A percentile compares a stretch with the other conserved stretches of the same genome.
Conservation (phyloP, 2,113 vertebrate genomes). For the Odontophorus gujanensis region DNA sequence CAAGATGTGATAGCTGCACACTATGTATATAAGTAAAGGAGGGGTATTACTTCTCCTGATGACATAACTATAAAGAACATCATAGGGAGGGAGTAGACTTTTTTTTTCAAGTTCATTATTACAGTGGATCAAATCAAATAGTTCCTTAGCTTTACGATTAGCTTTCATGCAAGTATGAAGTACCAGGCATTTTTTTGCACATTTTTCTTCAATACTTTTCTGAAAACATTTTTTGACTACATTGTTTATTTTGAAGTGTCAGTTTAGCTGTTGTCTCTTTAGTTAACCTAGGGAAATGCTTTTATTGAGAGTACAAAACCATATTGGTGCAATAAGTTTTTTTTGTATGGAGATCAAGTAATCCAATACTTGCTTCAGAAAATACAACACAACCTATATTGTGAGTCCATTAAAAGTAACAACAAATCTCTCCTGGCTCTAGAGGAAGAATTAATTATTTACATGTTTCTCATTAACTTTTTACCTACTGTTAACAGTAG, state of each 20-base stretch:
- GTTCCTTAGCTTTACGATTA: not conserved
- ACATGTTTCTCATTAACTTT: constrained; percentile 70
- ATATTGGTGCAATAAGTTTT: constrained; percentile 17
- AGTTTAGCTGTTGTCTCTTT: not conserved
- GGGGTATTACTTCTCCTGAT: not conserved
- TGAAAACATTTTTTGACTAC: not conserved
- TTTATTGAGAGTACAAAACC: not conserved
- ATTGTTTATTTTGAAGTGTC: not conserved
- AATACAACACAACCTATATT: not conserved
- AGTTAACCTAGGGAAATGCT: not conserved
- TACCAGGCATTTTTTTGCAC: not conserved
- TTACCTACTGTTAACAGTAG: constrained; percentile 60
- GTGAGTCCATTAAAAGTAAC: constrained; percentile 39
- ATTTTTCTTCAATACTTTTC: not conserved
- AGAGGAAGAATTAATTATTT: constrained; percentile 71
- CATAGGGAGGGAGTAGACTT: not conserved
- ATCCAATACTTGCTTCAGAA: not conserved
- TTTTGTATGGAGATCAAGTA: not conserved
- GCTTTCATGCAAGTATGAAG: not conserved
- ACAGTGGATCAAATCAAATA: not conserved
- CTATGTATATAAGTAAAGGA: not conserved
- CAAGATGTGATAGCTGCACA: not conserved
- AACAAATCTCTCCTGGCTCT: constrained; percentile 50
- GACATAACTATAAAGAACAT: not conserved
- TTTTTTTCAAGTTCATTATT: not conserved